Percentiles rank a stretch among this genome's conserved stretches.
These are phyloP conservation scores for Eulemur rubriventer DNA, from an alignment of 2,797 vertebrate species.

Conservation along the genomic window DNA sequence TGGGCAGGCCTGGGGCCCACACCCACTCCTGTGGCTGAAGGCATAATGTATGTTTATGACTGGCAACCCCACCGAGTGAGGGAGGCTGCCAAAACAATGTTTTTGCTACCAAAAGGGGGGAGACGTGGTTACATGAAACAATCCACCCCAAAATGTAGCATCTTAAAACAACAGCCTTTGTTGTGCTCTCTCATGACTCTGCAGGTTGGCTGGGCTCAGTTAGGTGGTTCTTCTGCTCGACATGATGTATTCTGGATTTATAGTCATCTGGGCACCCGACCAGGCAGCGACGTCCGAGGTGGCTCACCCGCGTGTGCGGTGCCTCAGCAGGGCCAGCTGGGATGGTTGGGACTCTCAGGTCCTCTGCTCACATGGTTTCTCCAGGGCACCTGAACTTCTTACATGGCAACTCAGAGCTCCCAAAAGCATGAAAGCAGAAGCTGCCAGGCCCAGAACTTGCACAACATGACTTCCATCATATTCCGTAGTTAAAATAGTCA, in stretches of 20 bases:
- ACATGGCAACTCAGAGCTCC: neutral
- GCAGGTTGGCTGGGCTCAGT: neutral
- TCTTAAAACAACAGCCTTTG: neutral
- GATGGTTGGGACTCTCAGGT: neutral
- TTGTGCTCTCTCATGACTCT: accelerated
- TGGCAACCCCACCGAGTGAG: neutral
- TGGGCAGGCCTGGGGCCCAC: neutral
- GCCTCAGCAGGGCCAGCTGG: accelerated
- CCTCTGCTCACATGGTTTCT: neutral
- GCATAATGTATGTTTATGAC: neutral
- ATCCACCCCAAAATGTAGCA: neutral
- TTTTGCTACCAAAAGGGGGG: neutral
- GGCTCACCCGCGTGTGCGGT: accelerated
- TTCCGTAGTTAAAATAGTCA: neutral
- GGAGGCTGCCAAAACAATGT: neutral
- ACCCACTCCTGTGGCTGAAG: neutral
- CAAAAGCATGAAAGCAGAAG: neutral
- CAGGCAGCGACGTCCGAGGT: accelerated
- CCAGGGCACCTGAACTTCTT: neutral
- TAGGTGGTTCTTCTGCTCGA: neutral
- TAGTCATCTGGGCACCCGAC: neutral
- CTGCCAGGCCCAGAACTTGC: neutral
- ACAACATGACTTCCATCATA: neutral
- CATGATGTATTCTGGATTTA: accelerated
- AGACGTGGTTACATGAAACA: neutral